Percentiles rank a stretch among this genome's conserved stretches.
phyloP scores from a whole-genome alignment of 1,140 invertebrate species.

The Calephelis virginiensis region DNA sequence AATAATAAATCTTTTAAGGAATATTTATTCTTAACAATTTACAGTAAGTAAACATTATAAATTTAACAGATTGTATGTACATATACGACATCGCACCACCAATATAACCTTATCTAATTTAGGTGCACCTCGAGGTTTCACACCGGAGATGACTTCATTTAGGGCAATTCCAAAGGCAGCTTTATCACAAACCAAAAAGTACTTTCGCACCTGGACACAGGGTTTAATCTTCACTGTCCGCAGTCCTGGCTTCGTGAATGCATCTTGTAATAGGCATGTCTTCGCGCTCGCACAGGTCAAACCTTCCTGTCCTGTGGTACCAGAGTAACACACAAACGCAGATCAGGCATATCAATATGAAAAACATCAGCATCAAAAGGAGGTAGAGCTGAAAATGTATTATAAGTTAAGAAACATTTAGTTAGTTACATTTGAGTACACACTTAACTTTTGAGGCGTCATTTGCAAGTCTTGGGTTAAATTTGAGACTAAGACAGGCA shows the following conservation, averaged over 20 bases:
- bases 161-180: conserved; percentile 11
- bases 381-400: conserved; percentile 39
- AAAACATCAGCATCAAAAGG: conserved; percentile 42
- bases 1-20: neutral
- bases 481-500: too few relatives aligned
- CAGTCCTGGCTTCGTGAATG: neutral
- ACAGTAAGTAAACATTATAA: neutral
- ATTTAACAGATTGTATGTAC: neutral
- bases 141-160: conserved; percentile 15
- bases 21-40: neutral
- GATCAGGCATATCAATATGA: conserved; percentile 36
- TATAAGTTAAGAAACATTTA: neutral
- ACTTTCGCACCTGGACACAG: neutral
- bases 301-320: conserved; percentile 29
- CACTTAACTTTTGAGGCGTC: too few relatives aligned
- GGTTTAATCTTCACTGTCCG: conserved; percentile 3
- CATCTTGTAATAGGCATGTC: conserved; percentile 33
- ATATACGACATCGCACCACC: neutral
- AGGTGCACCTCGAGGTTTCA: conserved; percentile 13
- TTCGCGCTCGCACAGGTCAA: conserved; percentile 27
- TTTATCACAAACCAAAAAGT: conserved; percentile 1
- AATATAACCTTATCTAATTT: conserved; percentile 17
- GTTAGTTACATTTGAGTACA: too few relatives aligned
- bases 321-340: conserved; percentile 33
- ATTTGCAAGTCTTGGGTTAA: too few relatives aligned